A percentile compares a stretch with the other conserved stretches of the same genome.
These are phyloP conservation scores for Mesoligia furuncula DNA, from an alignment of 2,888 invertebrate species.

Conservation along the genomic window DNA sequence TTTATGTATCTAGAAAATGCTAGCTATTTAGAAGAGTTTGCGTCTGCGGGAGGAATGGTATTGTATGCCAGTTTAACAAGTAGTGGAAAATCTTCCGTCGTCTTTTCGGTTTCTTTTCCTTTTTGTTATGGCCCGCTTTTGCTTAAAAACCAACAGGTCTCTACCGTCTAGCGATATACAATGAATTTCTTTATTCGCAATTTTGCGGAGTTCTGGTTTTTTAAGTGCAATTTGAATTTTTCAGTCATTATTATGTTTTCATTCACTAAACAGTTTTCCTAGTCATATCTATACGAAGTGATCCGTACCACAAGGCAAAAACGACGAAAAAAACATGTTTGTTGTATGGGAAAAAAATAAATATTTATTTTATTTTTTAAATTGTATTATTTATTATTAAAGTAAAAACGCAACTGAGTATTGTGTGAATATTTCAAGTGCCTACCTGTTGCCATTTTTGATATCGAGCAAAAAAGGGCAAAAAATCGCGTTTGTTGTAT, in stretches of 20 bases:
- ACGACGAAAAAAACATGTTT: no score
- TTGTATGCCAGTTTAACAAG: conserved; percentile 23
- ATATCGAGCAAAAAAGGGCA: no score
- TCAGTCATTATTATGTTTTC: background rate
- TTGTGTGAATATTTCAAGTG: no score
- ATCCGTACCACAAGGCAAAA: no score
- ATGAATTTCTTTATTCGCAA: conserved; percentile 8
- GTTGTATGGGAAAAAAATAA: no score
- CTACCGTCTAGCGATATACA: background rate
- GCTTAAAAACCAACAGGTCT: conserved; percentile 16
- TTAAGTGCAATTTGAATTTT: background rate
- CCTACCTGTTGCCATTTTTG: no score
- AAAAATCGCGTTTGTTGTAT: no score
- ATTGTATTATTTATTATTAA: no score
- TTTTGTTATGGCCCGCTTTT: conserved; percentile 12
- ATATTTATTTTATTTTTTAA: no score
- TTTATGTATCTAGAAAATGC: conserved; percentile 30
- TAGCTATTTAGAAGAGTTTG: conserved; percentile 21
- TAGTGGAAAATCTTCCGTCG: conserved; percentile 16
- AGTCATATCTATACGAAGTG: no score
- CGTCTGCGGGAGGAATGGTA: conserved; percentile 5
- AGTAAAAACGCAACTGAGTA: no score
- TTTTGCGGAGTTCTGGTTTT: background rate
- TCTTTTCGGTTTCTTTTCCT: background rate
- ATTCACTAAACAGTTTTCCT: background rate